Conservation (phyloP, 2,888 invertebrate genomes). For the Belgica antarctica region DNA sequence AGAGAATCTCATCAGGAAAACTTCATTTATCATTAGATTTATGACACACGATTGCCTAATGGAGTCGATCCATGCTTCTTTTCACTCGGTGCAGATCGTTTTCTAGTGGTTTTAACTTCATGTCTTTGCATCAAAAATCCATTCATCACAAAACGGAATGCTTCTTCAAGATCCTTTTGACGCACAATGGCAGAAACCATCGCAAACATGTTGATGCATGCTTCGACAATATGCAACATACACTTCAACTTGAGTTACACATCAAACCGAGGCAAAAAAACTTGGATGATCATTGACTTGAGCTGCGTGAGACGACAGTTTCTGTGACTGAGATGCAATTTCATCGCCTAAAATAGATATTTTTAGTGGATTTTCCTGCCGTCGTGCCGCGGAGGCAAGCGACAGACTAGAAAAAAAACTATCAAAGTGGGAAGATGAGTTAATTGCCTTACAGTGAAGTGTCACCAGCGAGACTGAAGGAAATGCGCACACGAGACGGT, state of each 20-base stretch:
- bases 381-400: not conserved
- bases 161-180: not conserved
- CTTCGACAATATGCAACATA: not conserved
- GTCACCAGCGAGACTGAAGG: too few species aligned
- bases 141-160: constrained; percentile 10
- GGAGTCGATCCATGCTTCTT: not conserved
- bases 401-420: not conserved
- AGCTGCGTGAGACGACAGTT: constrained; percentile 38
- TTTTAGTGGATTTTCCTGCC: not conserved
- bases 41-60: constrained; percentile 28
- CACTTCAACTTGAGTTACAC: not conserved
- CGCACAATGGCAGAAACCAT: not conserved
- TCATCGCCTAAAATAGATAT: not conserved
- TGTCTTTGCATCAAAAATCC: constrained; percentile 12
- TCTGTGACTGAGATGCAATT: not conserved
- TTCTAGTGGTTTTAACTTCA: constrained; percentile 31
- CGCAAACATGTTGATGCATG: not conserved
- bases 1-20: not conserved
- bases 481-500: not conserved
- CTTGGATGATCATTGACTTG: not conserved
- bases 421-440: constrained; percentile 11
- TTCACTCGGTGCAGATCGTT: not conserved
- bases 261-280: not conserved
- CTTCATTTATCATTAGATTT: constrained; percentile 31
- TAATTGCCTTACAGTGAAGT: not conserved